Percentiles rank a stretch among this genome's conserved stretches.
These are phyloP conservation scores for Pangasius djambal DNA, from an alignment of 2,797 vertebrate genomes.

Conservation along the genomic window DNA sequence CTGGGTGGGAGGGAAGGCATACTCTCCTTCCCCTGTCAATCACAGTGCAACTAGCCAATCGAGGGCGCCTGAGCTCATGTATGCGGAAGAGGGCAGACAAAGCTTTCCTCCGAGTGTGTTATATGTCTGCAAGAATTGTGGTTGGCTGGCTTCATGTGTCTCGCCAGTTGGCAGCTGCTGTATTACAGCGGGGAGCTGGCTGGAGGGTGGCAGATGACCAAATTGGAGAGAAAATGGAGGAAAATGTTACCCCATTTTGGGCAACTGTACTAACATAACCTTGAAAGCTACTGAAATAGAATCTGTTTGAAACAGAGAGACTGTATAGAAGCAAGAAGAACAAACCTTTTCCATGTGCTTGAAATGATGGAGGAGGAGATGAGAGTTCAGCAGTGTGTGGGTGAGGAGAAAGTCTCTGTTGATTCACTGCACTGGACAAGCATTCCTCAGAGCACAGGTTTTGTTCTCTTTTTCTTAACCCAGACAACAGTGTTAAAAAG, in stretches of 20 bases:
- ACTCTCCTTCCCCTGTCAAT: neutral
- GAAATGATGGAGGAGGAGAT: constrained; percentile 3
- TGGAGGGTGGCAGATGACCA: neutral
- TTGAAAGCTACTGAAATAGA: neutral
- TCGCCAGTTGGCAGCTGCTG: neutral
- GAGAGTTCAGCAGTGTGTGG: neutral
- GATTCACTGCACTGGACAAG: neutral
- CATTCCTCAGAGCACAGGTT: neutral
- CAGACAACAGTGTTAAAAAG: neutral
- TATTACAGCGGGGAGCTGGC: neutral
- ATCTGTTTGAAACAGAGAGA: neutral
- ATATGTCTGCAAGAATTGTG: neutral
- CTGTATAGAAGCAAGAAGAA: neutral
- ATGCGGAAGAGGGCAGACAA: neutral
- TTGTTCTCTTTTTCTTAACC: neutral
- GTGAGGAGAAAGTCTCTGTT: neutral
- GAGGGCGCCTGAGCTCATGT: neutral
- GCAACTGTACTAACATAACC: neutral
- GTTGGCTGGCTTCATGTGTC: neutral
- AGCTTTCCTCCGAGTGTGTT: neutral
- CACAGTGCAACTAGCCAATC: neutral
- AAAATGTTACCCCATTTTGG: neutral
- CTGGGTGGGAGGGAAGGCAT: neutral
- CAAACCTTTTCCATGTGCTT: neutral
- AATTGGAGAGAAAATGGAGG: neutral